Evolutionary conservation across 2,888 invertebrate genomes (phyloP).

Genomic region (Microplitis manilae): DNA sequence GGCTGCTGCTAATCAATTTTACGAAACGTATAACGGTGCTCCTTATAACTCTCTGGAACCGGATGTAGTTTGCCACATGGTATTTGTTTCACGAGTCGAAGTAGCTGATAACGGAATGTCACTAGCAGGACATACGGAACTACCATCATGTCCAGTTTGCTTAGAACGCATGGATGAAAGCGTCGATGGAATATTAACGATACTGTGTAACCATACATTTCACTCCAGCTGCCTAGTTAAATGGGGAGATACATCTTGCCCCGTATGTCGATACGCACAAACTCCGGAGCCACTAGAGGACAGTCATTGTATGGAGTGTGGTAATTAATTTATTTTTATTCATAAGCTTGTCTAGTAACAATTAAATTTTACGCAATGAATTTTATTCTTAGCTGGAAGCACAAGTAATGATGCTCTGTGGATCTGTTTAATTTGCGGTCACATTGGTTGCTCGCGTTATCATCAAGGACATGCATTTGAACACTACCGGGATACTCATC

Average conservation of each 20-base stretch:
- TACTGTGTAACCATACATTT: constrained; percentile 98
- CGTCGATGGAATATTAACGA: constrained; percentile 96
- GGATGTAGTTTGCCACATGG: constrained; percentile 91
- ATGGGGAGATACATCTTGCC: constrained; percentile 98
- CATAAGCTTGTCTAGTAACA: not conserved
- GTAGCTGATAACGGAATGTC: constrained; percentile 85
- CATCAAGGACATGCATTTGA: constrained; percentile 94
- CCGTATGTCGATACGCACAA: constrained; percentile 94
- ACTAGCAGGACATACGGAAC: constrained; percentile 88
- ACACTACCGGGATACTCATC: constrained; percentile 95
- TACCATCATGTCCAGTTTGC: constrained; percentile 98
- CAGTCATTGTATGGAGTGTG: constrained; percentile 82
- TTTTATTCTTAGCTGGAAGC: constrained; percentile 55
- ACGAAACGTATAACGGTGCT: constrained; percentile 91
- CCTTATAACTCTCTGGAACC: constrained; percentile 96
- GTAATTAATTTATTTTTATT: constrained; percentile 60
- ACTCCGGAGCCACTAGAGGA: constrained; percentile 84
- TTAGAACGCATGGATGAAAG: constrained; percentile 99
- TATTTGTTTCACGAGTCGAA: constrained; percentile 95
- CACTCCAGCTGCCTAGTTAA: constrained; percentile 95
- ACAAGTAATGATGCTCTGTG: constrained; percentile 87
- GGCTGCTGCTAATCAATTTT: constrained; percentile 91
- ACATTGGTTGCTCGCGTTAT: constrained; percentile 97
- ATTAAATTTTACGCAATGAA: not conserved
- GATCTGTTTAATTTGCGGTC: constrained; percentile 99